Evolutionary conservation across 2,888 invertebrate genomes (phyloP), one percentile per base, ranked within the genome.

Genomic region (Podotricha telesiphe): DNA sequence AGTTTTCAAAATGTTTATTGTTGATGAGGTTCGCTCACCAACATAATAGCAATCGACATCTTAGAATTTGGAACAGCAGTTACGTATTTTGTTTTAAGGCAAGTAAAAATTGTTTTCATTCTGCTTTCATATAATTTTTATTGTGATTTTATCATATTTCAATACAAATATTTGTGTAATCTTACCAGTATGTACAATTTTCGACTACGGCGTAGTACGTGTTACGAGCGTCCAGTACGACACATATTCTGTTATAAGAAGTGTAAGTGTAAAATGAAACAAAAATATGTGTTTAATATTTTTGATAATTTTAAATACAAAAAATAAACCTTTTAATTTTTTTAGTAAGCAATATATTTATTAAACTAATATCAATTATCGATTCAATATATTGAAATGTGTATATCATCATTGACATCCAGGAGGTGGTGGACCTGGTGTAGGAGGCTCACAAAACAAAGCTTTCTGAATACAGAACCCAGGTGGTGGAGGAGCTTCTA

Each of bases 381-480:
- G n/a, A 34, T 55, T 34, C 22, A 34, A 0, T 34, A 17, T 34
- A 55, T 55, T 17, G 11, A 55, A 17, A 34, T 55, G 11, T 10
- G 1, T 34, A 17, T n/a, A 42, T 13, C 2, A 42, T 58, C 20
- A n/a, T 22, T 42, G 8, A 42, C 20, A 17, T 48, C 45, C 47
- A 28, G 47, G 13, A 17, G 11, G 15, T 20, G 19, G 20, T 58
- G 58, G 13, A 4, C 59, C 15, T 11, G 65, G 40, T n/a, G 42
- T 15, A 15, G 62, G 20, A 13, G 55, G 55, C 17, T 55, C 37
- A 8, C 34, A 19, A 10, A 42, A 48, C n/a, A 85, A 68, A 2
- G 75, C 76, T 55, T 70, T 17, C 70, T 90, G 91, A 1, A 91
- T 0, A 2, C 84, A 78, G 68, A 73, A 82, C 0, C 89, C 89